phyloP scores from a whole-genome alignment of 2,888 invertebrate genomes.

The Cotesia congregata region DNA sequence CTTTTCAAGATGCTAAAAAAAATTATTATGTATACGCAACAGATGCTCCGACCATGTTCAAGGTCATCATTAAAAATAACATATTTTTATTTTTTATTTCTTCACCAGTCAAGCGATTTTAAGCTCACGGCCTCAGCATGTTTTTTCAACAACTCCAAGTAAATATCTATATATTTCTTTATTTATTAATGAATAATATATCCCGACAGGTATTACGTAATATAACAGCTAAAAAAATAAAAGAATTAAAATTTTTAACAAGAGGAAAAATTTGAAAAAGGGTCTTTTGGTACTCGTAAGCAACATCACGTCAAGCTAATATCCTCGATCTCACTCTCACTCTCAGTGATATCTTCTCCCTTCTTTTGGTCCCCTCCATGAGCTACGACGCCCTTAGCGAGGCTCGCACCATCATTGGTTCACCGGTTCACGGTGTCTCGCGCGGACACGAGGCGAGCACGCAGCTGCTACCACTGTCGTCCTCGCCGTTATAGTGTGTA shows the following conservation, averaged over 20 bases:
- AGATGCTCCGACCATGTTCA: slow-evolving; percentile 11
- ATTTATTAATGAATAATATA: too few relatives aligned
- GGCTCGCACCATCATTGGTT: slow-evolving; percentile 65
- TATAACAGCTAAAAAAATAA: slow-evolving; percentile 16
- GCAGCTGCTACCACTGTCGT: slow-evolving; percentile 54
- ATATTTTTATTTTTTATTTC: background rate
- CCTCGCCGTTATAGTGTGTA: slow-evolving; percentile 19
- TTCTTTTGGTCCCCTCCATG: slow-evolving; percentile 44
- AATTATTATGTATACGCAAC: slow-evolving; percentile 6
- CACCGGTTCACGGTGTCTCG: slow-evolving; percentile 58
- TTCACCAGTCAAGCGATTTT: background rate
- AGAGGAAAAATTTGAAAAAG: slow-evolving; percentile 62
- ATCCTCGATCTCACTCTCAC: slow-evolving; percentile 36
- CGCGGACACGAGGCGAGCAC: slow-evolving; percentile 58
- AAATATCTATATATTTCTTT: too few relatives aligned
- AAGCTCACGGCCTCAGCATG: too few relatives aligned
- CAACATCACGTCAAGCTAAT: slow-evolving; percentile 37
- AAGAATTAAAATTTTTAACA: background rate
- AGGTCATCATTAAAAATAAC: slow-evolving; percentile 9
- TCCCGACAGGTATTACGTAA: background rate
- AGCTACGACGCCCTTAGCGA: slow-evolving; percentile 45
- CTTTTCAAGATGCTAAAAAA: background rate
- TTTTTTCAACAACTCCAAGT: too few relatives aligned
- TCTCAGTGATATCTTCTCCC: slow-evolving; percentile 53
- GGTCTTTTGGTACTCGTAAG: slow-evolving; percentile 49